Conservation (phyloP, 2,888 invertebrate genomes). For the Drosophila basisetae region DNA sequence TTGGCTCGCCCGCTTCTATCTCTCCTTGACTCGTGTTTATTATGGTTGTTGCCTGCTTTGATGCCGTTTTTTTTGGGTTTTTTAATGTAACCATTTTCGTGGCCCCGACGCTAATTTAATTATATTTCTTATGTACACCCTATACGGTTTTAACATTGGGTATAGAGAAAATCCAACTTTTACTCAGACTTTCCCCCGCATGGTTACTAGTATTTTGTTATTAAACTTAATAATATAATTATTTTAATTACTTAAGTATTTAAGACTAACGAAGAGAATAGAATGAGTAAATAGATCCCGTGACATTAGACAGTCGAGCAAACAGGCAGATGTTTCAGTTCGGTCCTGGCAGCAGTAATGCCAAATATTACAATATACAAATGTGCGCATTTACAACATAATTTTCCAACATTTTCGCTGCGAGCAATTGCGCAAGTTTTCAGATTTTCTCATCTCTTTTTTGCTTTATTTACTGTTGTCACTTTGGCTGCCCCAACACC, state of each 20-base stretch:
- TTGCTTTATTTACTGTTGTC: conserved; percentile 66
- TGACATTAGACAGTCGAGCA: conserved; percentile 1
- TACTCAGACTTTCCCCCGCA: neutral
- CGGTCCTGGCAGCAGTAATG: conserved; percentile 11
- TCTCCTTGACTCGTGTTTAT: conserved; percentile 19
- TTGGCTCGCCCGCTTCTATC: conserved; percentile 26
- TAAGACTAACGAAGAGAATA: neutral
- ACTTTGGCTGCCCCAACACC: conserved; percentile 42
- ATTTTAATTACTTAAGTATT: neutral
- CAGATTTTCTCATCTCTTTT: conserved; percentile 26
- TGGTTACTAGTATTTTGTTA: neutral
- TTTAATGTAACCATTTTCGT: conserved; percentile 48
- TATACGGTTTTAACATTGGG: neutral
- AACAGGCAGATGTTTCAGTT: neutral
- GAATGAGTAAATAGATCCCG: neutral
- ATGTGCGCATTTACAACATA: conserved; percentile 65
- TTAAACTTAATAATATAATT: neutral
- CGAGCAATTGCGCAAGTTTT: conserved; percentile 29
- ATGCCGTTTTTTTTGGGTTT: conserved; percentile 23
- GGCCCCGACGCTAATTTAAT: conserved; percentile 59
- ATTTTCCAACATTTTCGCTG: conserved; percentile 63
- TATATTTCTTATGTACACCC: conserved; percentile 47
- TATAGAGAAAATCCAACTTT: neutral
- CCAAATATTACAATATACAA: conserved; percentile 40
- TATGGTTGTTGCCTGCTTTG: conserved; percentile 42